Evolutionary conservation across 2,888 invertebrate species (phyloP).

Genomic region (Sympetrum striolatum): DNA sequence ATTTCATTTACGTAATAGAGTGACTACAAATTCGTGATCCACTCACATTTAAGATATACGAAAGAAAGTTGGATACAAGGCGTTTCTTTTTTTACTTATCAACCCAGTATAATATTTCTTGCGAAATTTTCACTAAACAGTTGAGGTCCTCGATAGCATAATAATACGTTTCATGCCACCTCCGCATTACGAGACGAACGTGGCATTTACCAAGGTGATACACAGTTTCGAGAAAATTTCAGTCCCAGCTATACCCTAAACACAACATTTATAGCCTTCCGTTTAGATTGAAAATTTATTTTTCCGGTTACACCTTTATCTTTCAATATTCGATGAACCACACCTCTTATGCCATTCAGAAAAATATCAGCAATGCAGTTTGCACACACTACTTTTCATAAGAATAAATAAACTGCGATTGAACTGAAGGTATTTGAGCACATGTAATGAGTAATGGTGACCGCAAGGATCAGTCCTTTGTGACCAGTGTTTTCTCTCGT

Average conservation of each 20-base stretch:
- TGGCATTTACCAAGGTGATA: neutral
- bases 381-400: too few species aligned
- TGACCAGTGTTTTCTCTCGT: too few species aligned
- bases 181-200: neutral
- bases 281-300: neutral
- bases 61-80: neutral
- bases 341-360: too few species aligned
- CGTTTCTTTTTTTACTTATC: neutral
- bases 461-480: too few species aligned
- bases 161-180: neutral
- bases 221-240: neutral
- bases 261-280: neutral
- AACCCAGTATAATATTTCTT: neutral
- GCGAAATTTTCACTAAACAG: neutral
- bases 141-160: neutral
- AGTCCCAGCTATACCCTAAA: neutral
- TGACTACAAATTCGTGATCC: neutral
- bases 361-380: neutral
- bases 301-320: too few species aligned
- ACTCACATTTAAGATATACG: neutral
- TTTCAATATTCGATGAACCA: too few species aligned
- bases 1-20: neutral
- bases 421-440: too few species aligned
- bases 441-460: too few species aligned
- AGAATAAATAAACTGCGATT: too few species aligned